Evolutionary conservation across 1,140 invertebrate genomes (phyloP), one percentile per base, ranked within the genome.

Genomic region (Caenorhabditis briggsae): DNA sequence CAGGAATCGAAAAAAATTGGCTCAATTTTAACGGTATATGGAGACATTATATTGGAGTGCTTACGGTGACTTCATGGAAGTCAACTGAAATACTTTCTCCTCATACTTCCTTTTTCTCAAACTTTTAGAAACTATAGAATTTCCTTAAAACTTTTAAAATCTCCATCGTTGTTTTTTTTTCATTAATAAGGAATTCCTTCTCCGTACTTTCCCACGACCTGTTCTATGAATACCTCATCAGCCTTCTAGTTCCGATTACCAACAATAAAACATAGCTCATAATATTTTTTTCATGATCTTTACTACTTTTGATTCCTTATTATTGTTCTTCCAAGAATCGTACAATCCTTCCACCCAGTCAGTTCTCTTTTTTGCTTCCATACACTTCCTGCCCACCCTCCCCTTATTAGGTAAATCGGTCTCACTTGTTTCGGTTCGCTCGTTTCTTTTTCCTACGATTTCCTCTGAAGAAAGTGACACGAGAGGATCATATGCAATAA

Each of bases 331-430:
- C n/a, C 70, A 50, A 78, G 14, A 78, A 78, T 50, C 70, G 70
- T 78, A 78, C 70, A 78, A 78, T 78, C 33, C 33, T 33, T 33
- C 33, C 70, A 50, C 50, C 46, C 43, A 78, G 70, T 78, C 70
- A 50, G 41, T 70, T 46, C 8, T 70, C 64, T 46, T 25, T 50
- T 20, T 33, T 16, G 43, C n/a, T 14, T 50, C 46, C 46, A 23
- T 50, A 11, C 20, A 23, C n/a, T 78, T 78, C 70, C 70, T 78
- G 70, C 46, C 70, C 46, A 46, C 20, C 46, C 70, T 48, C 46
- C 70, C 46, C 70, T 78, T 50, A 78, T 78, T 78, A 78, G 70
- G 70, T 78, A 78, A 50, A 78, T 78, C 70, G 70, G 70, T 50
- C 70, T 78, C 70, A 78, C 70, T 78, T 50, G 70, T 46, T 43